Evolutionary conservation across 1,140 invertebrate genomes (phyloP).

Genomic region (Mycetomoellerius zeteki): DNA sequence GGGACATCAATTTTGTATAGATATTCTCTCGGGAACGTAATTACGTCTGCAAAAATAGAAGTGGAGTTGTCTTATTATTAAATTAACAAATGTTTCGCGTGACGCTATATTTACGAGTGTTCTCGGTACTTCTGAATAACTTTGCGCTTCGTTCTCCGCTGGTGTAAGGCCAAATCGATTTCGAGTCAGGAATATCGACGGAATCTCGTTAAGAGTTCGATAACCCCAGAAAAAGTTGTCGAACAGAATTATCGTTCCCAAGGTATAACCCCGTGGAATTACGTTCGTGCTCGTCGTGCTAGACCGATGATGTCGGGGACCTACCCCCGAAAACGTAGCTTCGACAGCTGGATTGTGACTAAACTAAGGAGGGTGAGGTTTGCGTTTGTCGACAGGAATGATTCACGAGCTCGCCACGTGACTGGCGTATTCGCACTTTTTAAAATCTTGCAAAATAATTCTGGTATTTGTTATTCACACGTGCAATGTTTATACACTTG

Average conservation of each 20-base stretch:
- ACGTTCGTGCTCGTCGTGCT: conserved; percentile 43
- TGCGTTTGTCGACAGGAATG: conserved; percentile 62
- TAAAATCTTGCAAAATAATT: conserved; percentile 31
- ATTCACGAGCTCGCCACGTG: conserved; percentile 62
- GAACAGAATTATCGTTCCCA: conserved; percentile 64
- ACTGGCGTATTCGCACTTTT: conserved; percentile 24
- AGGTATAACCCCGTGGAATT: conserved; percentile 56
- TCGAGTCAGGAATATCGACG: conserved; percentile 54
- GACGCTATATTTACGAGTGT: conserved; percentile 8
- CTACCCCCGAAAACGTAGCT: conserved; percentile 68
- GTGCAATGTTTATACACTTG: background rate
- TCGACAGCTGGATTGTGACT: conserved; percentile 77
- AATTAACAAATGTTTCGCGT: conserved; percentile 39
- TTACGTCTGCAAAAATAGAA: conserved; percentile 7
- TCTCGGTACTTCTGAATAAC: conserved; percentile 49
- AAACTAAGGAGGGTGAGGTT: conserved; percentile 64
- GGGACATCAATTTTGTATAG: background rate
- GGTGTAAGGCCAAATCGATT: conserved; percentile 44
- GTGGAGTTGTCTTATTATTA: conserved; percentile 8
- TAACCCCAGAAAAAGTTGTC: conserved; percentile 64
- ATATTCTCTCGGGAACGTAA: background rate
- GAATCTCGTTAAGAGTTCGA: conserved; percentile 63
- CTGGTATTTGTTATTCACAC: background rate
- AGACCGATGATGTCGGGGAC: conserved; percentile 70
- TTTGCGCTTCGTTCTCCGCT: conserved; percentile 2